Conservation (phyloP, 2,888 invertebrate genomes). For the Lottia gigantea region DNA sequence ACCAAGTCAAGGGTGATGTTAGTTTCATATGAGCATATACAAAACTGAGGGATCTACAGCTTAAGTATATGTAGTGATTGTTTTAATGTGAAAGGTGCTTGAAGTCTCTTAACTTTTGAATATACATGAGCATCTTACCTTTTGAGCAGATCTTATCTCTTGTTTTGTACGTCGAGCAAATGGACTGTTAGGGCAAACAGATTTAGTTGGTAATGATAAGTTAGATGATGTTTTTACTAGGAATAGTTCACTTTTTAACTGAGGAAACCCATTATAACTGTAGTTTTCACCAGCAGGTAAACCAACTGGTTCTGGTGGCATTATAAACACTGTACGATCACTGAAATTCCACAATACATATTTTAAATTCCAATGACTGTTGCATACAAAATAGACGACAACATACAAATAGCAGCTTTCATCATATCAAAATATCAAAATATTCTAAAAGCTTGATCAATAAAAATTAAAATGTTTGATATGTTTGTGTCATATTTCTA, state of each 20-base stretch:
- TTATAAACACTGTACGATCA: slow-evolving; percentile 93
- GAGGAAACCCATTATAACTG: slow-evolving; percentile 65
- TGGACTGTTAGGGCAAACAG: slow-evolving; percentile 77
- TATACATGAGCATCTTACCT: slow-evolving; percentile 68
- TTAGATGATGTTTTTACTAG: slow-evolving; percentile 70
- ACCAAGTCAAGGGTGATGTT: too few relatives aligned
- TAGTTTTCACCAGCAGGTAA: slow-evolving; percentile 59
- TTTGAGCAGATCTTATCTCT: slow-evolving; percentile 92
- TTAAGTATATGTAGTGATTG: too few relatives aligned
- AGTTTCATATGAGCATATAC: too few relatives aligned
- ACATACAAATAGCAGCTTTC: too few relatives aligned
- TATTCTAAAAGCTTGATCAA: too few relatives aligned
- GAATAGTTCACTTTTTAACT: slow-evolving; percentile 69
- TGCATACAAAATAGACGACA: too few relatives aligned
- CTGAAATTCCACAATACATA: slow-evolving; percentile 29
- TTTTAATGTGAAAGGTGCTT: too few relatives aligned
- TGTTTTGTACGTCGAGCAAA: slow-evolving; percentile 94
- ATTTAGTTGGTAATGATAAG: slow-evolving; percentile 40
- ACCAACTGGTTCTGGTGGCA: slow-evolving; percentile 85
- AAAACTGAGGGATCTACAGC: too few relatives aligned
- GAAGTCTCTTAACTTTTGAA: not conserved
- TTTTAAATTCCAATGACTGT: too few relatives aligned
- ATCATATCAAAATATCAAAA: too few relatives aligned
- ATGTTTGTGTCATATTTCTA: too few relatives aligned
- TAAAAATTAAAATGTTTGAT: too few relatives aligned